Percentiles rank a stretch among this genome's conserved stretches.
Conservation (phyloP, 2,888 invertebrate species). For the Phrixothrix hirtus region DNA sequence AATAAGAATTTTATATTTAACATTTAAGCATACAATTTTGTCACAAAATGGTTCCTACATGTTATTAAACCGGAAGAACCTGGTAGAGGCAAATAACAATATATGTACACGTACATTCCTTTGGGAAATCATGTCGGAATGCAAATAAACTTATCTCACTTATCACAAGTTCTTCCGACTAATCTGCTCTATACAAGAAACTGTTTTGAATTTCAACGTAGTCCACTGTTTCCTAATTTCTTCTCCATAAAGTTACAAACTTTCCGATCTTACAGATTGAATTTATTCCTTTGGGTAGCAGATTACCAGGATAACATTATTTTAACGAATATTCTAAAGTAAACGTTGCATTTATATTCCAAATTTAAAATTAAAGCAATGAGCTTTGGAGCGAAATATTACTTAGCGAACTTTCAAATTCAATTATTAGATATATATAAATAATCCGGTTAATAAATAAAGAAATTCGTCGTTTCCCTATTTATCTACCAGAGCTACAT, state of each 20-base stretch:
- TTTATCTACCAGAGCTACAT: no score
- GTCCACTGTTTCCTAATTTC: constrained; percentile 46
- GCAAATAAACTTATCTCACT: constrained; percentile 49
- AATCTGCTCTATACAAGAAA: constrained; percentile 42
- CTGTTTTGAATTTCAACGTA: constrained; percentile 47
- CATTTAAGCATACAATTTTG: no score
- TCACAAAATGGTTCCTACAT: no score
- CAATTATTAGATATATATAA: no score
- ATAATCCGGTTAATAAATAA: constrained; percentile 38
- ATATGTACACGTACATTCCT: constrained; percentile 48
- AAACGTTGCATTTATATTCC: no score
- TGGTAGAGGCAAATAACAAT: constrained; percentile 44
- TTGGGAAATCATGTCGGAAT: constrained; percentile 48
- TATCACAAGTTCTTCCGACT: constrained; percentile 48
- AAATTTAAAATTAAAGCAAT: no score
- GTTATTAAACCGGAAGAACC: constrained; percentile 34
- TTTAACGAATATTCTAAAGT: constrained; percentile 31
- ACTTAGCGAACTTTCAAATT: no score
- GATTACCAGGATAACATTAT: constrained; percentile 35
- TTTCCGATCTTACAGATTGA: constrained; percentile 42
- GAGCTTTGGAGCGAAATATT: no score
- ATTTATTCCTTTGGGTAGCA: constrained; percentile 41
- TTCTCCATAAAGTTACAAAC: constrained; percentile 40
- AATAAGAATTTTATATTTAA: no score
- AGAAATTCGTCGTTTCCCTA: constrained; percentile 36